Percentiles rank a stretch among this genome's conserved stretches.
These are phyloP conservation scores for Axinella damicornis DNA, from an alignment of 37 sponge, comb jelly and placozoan species.

Conservation along the genomic window DNA sequence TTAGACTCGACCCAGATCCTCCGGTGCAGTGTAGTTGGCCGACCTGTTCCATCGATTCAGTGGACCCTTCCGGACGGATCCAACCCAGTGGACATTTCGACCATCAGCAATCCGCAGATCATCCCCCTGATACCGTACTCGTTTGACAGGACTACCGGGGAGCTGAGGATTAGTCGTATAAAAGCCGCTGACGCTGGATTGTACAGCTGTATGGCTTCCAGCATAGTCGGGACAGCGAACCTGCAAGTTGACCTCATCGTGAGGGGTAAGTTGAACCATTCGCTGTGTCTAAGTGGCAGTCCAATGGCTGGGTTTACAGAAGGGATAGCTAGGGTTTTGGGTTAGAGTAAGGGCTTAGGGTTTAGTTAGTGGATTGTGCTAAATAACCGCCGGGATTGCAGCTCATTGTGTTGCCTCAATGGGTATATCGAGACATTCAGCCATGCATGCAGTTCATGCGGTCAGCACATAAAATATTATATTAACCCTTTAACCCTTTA, in stretches of 20 bases:
- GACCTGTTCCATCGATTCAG: constrained; percentile 32
- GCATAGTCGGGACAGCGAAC: constrained; percentile 14
- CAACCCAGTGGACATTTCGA: background rate
- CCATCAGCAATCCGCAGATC: background rate
- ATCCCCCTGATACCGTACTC: background rate
- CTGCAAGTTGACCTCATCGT: constrained; percentile 15
- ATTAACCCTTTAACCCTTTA: too few species aligned
- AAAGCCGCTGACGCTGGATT: constrained; percentile 7
- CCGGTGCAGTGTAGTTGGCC: constrained; percentile 28
- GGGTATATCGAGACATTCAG: too few species aligned
- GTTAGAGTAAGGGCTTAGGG: too few species aligned
- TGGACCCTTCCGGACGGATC: constrained; percentile 7
- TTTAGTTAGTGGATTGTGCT: too few species aligned
- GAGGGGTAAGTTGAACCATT: constrained; percentile 15
- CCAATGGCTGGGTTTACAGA: too few species aligned
- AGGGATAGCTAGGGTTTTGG: too few species aligned
- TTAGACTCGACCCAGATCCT: constrained; percentile 8
- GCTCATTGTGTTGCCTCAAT: too few species aligned
- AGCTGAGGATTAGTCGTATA: background rate
- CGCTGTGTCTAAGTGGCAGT: too few species aligned
- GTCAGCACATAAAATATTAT: too few species aligned
- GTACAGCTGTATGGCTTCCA: constrained; percentile 49
- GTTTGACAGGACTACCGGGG: background rate
- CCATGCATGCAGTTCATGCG: too few species aligned
- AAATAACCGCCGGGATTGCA: too few species aligned